Percentiles rank a stretch among this genome's conserved stretches.
phyloP scores from a whole-genome alignment of 2,888 invertebrate genomes.

The Ochropleura plecta region DNA sequence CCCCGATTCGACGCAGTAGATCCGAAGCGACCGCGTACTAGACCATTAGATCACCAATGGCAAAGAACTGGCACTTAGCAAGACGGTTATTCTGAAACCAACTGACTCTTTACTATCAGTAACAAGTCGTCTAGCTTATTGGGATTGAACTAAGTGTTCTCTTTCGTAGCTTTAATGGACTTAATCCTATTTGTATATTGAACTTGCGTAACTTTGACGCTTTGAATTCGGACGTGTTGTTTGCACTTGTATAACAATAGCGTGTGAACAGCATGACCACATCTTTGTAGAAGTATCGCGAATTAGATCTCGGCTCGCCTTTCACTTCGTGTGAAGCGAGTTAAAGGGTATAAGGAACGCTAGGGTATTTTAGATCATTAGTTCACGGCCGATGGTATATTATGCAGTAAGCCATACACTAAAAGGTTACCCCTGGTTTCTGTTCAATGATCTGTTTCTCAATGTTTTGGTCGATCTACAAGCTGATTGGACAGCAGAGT shows the following conservation, averaged over 20 bases:
- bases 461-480: constrained; percentile 4
- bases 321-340: constrained; percentile 82
- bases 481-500: background rate
- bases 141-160: constrained; percentile 3
- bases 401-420: constrained; percentile 18
- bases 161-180: constrained; percentile 28
- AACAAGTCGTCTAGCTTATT: background rate
- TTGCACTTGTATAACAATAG: constrained; percentile 77
- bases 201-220: constrained; percentile 76
- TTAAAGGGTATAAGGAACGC: constrained; percentile 81
- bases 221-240: constrained; percentile 75
- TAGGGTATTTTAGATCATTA: constrained; percentile 79
- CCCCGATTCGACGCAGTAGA: constrained; percentile 74
- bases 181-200: constrained; percentile 73
- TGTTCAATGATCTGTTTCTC: background rate
- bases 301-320: constrained; percentile 83
- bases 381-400: constrained; percentile 69
- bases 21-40: constrained; percentile 71
- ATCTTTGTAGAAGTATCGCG: constrained; percentile 77
- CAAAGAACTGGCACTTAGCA: constrained; percentile 60
- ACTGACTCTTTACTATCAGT: constrained; percentile 1
- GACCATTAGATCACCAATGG: constrained; percentile 63
- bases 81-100: constrained; percentile 54
- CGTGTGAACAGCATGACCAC: constrained; percentile 82
- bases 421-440: constrained; percentile 13